A percentile compares a stretch with the other conserved stretches of the same genome.
Evolutionary conservation across 2,797 vertebrate genomes (phyloP).

Genomic region (Holocentrus rufus): DNA sequence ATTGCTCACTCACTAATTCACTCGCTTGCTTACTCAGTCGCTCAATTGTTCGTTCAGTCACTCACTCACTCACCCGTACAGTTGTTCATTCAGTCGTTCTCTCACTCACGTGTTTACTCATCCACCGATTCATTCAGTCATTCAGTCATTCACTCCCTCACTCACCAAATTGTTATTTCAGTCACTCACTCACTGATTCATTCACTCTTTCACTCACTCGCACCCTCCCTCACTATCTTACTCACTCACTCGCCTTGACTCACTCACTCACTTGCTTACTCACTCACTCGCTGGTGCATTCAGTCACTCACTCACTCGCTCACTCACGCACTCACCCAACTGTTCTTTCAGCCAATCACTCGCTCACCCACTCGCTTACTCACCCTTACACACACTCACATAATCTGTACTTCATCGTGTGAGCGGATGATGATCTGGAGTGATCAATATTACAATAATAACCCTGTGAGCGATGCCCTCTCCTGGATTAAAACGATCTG

Average conservation of each 20-base stretch:
- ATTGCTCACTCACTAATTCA: background rate
- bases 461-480: conserved; percentile 13
- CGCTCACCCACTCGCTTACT: background rate
- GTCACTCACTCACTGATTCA: too few relatives aligned
- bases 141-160: too few relatives aligned
- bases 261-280: background rate
- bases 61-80: too few relatives aligned
- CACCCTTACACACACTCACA: background rate
- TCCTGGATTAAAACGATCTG: conserved; percentile 12
- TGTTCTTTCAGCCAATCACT: background rate
- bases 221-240: background rate
- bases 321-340: background rate
- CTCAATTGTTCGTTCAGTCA: too few relatives aligned
- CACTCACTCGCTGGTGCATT: background rate
- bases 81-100: too few relatives aligned
- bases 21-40: too few relatives aligned
- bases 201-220: too few relatives aligned
- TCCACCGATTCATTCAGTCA: too few relatives aligned
- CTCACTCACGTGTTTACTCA: too few relatives aligned
- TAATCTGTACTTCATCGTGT: conserved; percentile 19
- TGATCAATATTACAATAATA: conserved; percentile 51
- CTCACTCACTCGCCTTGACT: background rate
- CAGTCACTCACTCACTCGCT: background rate
- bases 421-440: conserved; percentile 18
- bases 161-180: too few relatives aligned